Conservation (phyloP, 1,140 invertebrate genomes). For the Eciton burchellii region DNA sequence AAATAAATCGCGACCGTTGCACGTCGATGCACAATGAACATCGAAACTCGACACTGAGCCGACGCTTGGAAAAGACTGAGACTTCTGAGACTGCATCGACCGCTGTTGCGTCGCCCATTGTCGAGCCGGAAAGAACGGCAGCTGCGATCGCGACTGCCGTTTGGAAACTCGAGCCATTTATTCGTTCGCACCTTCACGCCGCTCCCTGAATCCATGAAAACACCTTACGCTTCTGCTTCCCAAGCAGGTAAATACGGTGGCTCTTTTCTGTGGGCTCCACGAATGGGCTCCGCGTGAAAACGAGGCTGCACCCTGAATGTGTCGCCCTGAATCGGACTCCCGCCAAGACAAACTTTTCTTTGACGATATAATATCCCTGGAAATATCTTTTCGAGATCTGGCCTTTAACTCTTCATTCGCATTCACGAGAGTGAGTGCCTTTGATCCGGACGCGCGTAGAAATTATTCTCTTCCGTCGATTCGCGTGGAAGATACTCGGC, state of each 20-base stretch:
- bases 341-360: conserved; percentile 54
- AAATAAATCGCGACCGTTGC: conserved; percentile 35
- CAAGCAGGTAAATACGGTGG: conserved; percentile 35
- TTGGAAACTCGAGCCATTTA: conserved; percentile 54
- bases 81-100: conserved; percentile 45
- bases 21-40: conserved; percentile 14
- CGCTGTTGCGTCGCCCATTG: conserved; percentile 43
- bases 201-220: conserved; percentile 31
- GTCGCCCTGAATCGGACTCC: conserved; percentile 35
- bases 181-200: conserved; percentile 40
- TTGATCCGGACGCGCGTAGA: not conserved
- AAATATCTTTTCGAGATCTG: conserved; percentile 21
- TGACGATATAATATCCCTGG: conserved; percentile 4
- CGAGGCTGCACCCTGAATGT: conserved; percentile 17
- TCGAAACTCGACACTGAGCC: conserved; percentile 39
- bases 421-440: conserved; percentile 9
- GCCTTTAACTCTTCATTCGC: conserved; percentile 17
- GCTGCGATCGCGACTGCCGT: conserved; percentile 37
- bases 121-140: conserved; percentile 35
- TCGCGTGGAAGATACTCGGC: not conserved
- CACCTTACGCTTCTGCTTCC: conserved; percentile 42
- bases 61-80: conserved; percentile 48
- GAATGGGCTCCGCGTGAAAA: conserved; percentile 28
- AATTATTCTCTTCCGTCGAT: conserved; percentile 5
- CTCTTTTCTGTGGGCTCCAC: conserved; percentile 12